phyloP scores from a whole-genome alignment of 2,888 invertebrate genomes.

The Cataglyphis cursor region DNA sequence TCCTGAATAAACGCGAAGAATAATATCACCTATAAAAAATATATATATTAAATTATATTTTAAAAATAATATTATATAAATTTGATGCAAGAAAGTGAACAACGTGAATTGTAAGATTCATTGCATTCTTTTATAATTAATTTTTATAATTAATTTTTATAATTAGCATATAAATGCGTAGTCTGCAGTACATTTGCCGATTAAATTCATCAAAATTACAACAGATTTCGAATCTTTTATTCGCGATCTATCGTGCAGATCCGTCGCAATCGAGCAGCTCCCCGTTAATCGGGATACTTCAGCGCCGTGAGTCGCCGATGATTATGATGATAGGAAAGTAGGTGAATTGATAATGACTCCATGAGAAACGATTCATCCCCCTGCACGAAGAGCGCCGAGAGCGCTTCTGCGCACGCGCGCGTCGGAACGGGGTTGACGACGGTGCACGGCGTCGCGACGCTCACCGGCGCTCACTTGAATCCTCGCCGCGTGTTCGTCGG shows the following conservation, averaged over 20 bases:
- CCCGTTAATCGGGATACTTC: constrained; percentile 69
- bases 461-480: constrained; percentile 82
- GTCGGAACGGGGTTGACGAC: constrained; percentile 73
- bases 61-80: background rate
- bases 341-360: constrained; percentile 77
- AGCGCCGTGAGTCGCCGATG: constrained; percentile 62
- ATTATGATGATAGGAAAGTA: constrained; percentile 71
- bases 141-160: too few species aligned
- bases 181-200: background rate
- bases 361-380: constrained; percentile 74
- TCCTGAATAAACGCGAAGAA: background rate
- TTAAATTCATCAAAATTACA: background rate
- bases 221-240: background rate
- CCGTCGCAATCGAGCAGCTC: constrained; percentile 60
- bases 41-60: background rate
- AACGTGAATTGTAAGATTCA: background rate
- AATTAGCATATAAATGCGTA: background rate
- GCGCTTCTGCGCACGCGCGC: constrained; percentile 70
- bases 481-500: constrained; percentile 82
- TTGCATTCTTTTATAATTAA: too few species aligned
- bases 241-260: constrained; percentile 21
- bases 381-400: constrained; percentile 62
- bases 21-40: background rate
- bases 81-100: background rate
- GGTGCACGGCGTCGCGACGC: constrained; percentile 75